phyloP scores from a whole-genome alignment of 2,113 vertebrate species.

The Crotophaga sulcirostris region DNA sequence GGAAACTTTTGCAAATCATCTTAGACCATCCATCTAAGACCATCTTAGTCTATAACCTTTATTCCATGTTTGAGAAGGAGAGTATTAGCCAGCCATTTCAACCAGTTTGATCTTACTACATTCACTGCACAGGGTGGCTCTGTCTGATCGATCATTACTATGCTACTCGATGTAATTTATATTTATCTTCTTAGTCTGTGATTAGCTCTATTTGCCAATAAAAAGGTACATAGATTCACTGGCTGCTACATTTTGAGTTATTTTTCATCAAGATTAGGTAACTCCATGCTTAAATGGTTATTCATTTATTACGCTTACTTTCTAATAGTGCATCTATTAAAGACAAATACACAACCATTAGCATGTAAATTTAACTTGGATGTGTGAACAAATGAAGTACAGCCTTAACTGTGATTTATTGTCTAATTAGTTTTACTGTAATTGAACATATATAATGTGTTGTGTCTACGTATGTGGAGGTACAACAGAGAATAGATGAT shows the following conservation, averaged over 20 bases:
- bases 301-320: constrained; percentile 71
- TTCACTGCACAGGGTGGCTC: neutral
- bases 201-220: constrained; percentile 55
- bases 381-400: constrained; percentile 58
- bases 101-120: neutral
- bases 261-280: constrained; percentile 63
- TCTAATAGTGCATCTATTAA: constrained; percentile 58
- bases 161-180: neutral
- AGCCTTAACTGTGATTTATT: constrained; percentile 53
- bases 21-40: too few species aligned
- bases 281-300: constrained; percentile 54
- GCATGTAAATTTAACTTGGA: constrained; percentile 70
- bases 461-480: neutral
- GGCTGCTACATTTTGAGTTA: constrained; percentile 48
- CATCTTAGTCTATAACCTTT: neutral
- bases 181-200: constrained; percentile 22
- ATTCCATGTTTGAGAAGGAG: neutral
- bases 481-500: neutral
- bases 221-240: constrained; percentile 41
- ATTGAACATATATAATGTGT: neutral
- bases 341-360: constrained; percentile 59
- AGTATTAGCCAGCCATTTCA: neutral
- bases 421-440: constrained; percentile 60
- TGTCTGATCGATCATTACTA: neutral
- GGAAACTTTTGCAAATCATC: neutral